Conservation (phyloP, 2,113 vertebrate species). For the Brachypteracias leptosomus region DNA sequence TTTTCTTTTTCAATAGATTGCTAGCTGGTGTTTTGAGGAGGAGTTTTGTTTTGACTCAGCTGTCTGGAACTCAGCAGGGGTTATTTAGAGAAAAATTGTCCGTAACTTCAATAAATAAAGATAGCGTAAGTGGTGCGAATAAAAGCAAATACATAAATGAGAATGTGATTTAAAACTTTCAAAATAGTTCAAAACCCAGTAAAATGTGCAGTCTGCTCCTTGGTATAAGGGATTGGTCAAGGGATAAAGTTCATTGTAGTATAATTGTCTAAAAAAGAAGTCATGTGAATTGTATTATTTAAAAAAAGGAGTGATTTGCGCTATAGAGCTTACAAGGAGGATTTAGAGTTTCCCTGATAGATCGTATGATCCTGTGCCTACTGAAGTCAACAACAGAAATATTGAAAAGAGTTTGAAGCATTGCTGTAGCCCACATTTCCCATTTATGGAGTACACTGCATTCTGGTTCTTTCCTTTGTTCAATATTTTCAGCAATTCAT, state of each 20-base stretch:
- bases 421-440: not conserved
- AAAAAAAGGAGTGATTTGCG: not conserved
- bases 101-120: not conserved
- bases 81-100: not conserved
- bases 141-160: not conserved
- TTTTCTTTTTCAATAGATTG: not conserved
- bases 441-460: not conserved
- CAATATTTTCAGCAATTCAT: not conserved
- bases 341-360: not conserved
- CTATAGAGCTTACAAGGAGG: not conserved
- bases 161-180: not conserved
- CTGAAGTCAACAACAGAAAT: not conserved
- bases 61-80: not conserved
- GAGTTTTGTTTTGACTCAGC: not conserved
- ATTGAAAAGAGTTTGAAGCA: not conserved
- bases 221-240: not conserved
- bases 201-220: not conserved
- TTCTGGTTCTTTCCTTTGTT: not conserved
- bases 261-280: not conserved
- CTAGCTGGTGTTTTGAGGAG: not conserved
- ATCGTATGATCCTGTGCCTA: fast-evolving
- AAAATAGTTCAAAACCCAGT: not conserved
- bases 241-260: not conserved
- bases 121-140: not conserved
- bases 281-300: not conserved